Evolutionary conservation across 1,140 invertebrate genomes (phyloP).

Genomic region (Asbolus verrucosus): DNA sequence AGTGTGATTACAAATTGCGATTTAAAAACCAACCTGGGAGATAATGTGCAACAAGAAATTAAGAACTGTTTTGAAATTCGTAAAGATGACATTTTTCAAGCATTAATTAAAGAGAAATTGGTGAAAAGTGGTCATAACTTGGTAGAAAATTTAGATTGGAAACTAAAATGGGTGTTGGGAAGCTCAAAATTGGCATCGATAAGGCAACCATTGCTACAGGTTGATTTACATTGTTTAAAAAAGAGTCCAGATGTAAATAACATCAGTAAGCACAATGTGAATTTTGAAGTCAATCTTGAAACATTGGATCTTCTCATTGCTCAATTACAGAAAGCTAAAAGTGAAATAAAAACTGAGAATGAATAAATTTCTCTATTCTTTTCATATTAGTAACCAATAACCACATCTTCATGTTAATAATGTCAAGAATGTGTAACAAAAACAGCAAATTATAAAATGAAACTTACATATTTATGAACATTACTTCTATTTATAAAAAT

Average conservation of each 20-base stretch:
- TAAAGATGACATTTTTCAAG: slow-evolving; percentile 59
- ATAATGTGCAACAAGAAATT: slow-evolving; percentile 46
- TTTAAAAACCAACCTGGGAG: slow-evolving; percentile 45
- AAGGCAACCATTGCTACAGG: slow-evolving; percentile 60
- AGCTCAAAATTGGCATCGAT: slow-evolving; percentile 58
- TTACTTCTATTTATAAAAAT: slow-evolving; percentile 35
- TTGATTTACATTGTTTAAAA: slow-evolving; percentile 59
- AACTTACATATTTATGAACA: slow-evolving; percentile 19
- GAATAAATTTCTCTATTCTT: no score
- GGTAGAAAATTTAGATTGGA: slow-evolving; percentile 63
- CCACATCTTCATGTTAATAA: no score
- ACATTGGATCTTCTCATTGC: slow-evolving; percentile 52
- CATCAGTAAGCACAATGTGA: slow-evolving; percentile 45
- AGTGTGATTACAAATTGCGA: slow-evolving; percentile 50
- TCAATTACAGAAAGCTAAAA: not conserved
- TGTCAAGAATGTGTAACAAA: no score
- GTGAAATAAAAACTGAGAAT: slow-evolving; percentile 15
- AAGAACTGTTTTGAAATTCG: slow-evolving; percentile 57
- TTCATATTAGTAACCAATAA: no score
- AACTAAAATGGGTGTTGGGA: slow-evolving; percentile 62
- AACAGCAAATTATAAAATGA: no score
- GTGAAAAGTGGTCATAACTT: slow-evolving; percentile 51
- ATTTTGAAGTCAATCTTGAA: slow-evolving; percentile 60
- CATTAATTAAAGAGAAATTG: slow-evolving; percentile 54
- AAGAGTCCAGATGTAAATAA: slow-evolving; percentile 27